Evolutionary conservation across 2,888 invertebrate genomes (phyloP), one percentile per base, ranked within the genome.

Genomic region (Pristionchus maxplancki): DNA sequence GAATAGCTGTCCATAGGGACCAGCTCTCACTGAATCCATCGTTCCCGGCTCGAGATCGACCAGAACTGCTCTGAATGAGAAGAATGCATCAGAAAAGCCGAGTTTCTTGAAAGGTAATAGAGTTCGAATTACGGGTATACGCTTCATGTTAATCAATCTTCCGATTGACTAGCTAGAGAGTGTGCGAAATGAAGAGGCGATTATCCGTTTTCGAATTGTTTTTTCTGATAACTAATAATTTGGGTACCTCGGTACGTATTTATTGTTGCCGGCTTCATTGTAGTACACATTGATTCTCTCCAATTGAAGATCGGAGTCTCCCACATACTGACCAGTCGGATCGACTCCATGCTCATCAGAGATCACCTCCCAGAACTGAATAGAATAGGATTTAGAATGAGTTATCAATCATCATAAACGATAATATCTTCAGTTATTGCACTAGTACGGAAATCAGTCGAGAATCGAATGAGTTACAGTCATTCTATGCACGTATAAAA

Each of bases 1-100:
- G 90, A 94, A 94, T 94, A 98, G 97, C 95, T 98, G 96, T 20
- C 97, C 97, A 95, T 97, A 98, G 20, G 98, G 97, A 90, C 98
- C 98, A 0, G 97, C 97, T 91, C 98, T 96, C 90, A 98, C 98
- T 0, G 97, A 97, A 95, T 98, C 98, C 98, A 98, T 98, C 93
- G 98, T 98, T 92, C 98, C 98, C 82, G 98, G 98, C 95, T 98
- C 98, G 95, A 98, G 96, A 95, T 98, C 98, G 91, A 98, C 97
- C 90, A 98, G 96, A 95, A 98, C 97, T 93, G 98, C 97, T 92
- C 98, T 92, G 89, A 91, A 90, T 44, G 28, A 37, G 44, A 44
- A 34, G 6, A n/a, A 6, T 24, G 20, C 15, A 37, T 53, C 67
- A 28, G n/a, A 24, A 11, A 1, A 9, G 0, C 0, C 34, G 15